Evolutionary conservation across 1,140 invertebrate species (phyloP), one percentile per base, ranked within the genome.

Genomic region (Lepidurus arcticus): DNA sequence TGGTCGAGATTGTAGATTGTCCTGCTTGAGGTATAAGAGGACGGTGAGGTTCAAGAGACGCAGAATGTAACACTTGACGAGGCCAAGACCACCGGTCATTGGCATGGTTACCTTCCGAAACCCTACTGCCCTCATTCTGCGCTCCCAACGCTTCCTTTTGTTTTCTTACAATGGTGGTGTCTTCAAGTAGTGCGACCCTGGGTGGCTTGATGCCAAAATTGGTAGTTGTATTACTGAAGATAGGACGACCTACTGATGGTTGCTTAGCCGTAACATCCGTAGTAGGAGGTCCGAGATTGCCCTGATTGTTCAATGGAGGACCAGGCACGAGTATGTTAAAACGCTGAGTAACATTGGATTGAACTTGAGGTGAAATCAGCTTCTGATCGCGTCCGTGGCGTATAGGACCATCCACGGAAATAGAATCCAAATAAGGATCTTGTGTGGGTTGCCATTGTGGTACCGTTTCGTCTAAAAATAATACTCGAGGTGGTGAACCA

Each of bases 81-180:
- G 53, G 53, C 53, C 53, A 65, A 65, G 53, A 65, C 53, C 53
- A 65, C 6, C 53, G 53, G 53, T 65, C 53, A 21, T 65, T 65
- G 53, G 53, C 53, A 65, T 65, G 21, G 53, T n/a, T 65, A 65
- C 53, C 13, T 65, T 65, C 53, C 53, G 6, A 13, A 13, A 65
- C 21, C 9, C 53, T 65, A 65, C n/a, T 65, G 53, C 6, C 53
- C 53, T 65, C 53, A 65, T 65, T 65, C 53, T 65, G 16, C 16
- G 53, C 53, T n/a, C 11, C 47, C 21, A 65, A 6, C 21, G 1
- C 47, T 16, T 65, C 16, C 53, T 7, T 8, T 65, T 65, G 53
- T 21, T 9, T 7, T 9, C 53, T 1, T 65, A 13, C 53, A 21
- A n/a, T 7, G 53, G 47, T 13, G 21, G 53, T 65, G 6, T 65